phyloP scores from a whole-genome alignment of 1,140 invertebrate genomes.

The Lucilia cuprina region DNA sequence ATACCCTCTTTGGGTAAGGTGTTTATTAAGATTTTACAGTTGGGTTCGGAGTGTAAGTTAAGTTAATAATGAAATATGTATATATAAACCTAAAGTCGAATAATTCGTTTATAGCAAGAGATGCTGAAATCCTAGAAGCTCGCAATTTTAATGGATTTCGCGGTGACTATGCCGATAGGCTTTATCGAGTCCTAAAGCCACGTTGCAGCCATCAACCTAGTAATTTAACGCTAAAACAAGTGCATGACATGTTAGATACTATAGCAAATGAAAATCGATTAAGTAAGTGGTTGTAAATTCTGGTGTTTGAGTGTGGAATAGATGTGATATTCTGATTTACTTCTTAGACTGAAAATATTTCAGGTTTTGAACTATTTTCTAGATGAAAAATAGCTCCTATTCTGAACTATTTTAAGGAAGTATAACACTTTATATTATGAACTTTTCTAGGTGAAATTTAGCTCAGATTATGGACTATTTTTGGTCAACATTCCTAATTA shows the following conservation, averaged over 20 bases:
- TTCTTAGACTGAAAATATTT: no score
- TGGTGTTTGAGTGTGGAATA: no score
- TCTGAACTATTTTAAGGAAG: neutral
- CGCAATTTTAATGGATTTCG: slow-evolving; percentile 63
- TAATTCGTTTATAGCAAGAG: slow-evolving; percentile 62
- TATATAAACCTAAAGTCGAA: neutral
- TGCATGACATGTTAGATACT: slow-evolving; percentile 75
- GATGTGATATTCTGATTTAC: no score
- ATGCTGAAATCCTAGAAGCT: slow-evolving; percentile 72
- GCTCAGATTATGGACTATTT: no score
- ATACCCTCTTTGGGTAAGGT: slow-evolving; percentile 71
- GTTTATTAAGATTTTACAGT: slow-evolving; percentile 73
- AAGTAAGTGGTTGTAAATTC: slow-evolving; percentile 39
- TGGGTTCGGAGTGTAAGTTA: slow-evolving; percentile 66
- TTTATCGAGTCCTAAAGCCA: slow-evolving; percentile 73
- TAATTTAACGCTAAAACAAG: slow-evolving; percentile 68
- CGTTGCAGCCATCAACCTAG: slow-evolving; percentile 65
- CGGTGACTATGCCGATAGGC: slow-evolving; percentile 78
- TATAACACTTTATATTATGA: no score
- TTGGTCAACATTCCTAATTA: no score
- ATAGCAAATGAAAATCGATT: slow-evolving; percentile 69
- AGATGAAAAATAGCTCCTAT: no score
- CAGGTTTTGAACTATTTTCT: no score
- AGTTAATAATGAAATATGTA: neutral
- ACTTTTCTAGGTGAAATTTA: no score